phyloP scores from a whole-genome alignment of 1,140 invertebrate species.

The Vanessa atalanta region DNA sequence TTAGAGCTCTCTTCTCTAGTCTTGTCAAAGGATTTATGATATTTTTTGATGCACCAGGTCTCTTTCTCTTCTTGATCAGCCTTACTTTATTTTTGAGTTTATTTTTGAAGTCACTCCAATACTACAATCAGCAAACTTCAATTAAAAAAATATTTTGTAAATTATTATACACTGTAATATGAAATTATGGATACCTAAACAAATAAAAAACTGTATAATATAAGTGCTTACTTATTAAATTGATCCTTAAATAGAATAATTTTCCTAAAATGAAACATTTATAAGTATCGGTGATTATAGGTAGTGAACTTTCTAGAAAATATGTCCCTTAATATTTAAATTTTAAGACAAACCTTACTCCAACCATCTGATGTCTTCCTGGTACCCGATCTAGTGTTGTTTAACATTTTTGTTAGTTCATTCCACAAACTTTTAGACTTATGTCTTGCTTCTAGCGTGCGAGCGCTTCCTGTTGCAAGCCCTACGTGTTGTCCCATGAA shows the following conservation, averaged over 20 bases:
- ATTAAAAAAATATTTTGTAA: conserved; percentile 8
- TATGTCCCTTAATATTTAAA: neutral
- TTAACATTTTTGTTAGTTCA: conserved; percentile 54
- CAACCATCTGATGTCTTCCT: conserved; percentile 58
- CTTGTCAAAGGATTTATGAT: conserved; percentile 49
- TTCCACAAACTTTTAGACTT: conserved; percentile 58
- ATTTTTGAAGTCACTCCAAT: conserved; percentile 68
- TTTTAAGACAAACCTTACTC: conserved; percentile 53
- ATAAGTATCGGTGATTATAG: too few species aligned
- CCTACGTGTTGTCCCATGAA: conserved; percentile 65
- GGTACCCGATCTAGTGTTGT: conserved; percentile 49
- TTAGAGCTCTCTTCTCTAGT: conserved; percentile 57
- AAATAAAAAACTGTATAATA: too few species aligned
- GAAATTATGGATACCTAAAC: too few species aligned
- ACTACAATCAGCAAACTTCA: conserved; percentile 38
- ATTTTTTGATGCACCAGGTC: conserved; percentile 38
- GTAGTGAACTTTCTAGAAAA: too few species aligned
- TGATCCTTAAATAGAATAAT: too few species aligned
- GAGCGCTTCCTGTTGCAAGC: conserved; percentile 53
- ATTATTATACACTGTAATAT: too few species aligned
- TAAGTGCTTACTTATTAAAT: too few species aligned
- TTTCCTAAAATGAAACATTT: too few species aligned
- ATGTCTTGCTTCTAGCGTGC: conserved; percentile 53
- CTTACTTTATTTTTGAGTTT: conserved; percentile 62
- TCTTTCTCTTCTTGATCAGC: conserved; percentile 49